A percentile compares a stretch with the other conserved stretches of the same genome.
phyloP scores from a whole-genome alignment of 2,113 vertebrate genomes.

The Oostethus manadensis region DNA sequence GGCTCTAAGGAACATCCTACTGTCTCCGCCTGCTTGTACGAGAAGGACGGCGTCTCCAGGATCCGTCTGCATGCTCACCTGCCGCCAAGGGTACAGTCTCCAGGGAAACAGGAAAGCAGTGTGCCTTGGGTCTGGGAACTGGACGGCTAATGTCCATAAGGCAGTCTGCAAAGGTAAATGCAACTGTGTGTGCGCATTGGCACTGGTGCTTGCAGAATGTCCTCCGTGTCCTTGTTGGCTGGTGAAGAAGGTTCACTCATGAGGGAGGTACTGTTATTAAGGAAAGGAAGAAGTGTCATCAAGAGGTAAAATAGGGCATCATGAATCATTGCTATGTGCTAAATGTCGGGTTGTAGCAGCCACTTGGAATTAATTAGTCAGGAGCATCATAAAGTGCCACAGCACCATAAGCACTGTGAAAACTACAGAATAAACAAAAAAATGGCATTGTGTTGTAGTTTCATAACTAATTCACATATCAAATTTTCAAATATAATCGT shows the following conservation, averaged over 20 bases:
- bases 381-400: no score
- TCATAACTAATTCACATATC: no score
- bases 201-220: not conserved
- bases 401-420: no score
- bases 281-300: constrained; percentile 1
- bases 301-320: constrained; percentile 14
- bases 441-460: no score
- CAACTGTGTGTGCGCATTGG: not conserved
- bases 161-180: constrained; percentile 83
- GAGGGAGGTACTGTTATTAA: constrained; percentile 24
- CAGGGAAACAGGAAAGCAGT: constrained; percentile 76
- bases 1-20: constrained; percentile 69
- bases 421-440: no score
- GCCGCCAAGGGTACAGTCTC: constrained; percentile 81
- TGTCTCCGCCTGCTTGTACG: constrained; percentile 79
- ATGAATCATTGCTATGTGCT: no score
- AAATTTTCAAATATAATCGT: no score
- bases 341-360: no score
- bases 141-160: constrained; percentile 79
- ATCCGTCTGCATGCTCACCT: constrained; percentile 77
- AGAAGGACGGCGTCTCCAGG: constrained; percentile 72
- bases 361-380: no score
- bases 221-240: constrained; percentile 31
- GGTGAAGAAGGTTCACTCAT: constrained; percentile 31
- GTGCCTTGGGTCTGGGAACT: constrained; percentile 82